These are phyloP conservation scores for Martes flavigula DNA, from an alignment of 2,797 vertebrate species.

Conservation along the genomic window DNA sequence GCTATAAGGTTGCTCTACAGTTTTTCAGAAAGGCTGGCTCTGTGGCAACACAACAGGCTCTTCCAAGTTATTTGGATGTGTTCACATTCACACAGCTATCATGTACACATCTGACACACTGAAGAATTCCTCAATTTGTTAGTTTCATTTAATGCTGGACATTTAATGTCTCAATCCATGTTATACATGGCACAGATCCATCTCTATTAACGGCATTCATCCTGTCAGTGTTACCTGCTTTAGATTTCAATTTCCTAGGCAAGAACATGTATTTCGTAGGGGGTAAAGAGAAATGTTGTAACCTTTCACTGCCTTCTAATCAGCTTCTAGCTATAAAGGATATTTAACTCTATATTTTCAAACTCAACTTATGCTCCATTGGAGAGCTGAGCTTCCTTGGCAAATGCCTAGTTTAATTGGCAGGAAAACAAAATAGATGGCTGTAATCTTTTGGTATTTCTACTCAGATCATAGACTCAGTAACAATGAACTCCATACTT, in stretches of 20 bases:
- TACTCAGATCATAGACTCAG: not conserved
- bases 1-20: not conserved
- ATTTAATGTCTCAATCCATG: not conserved
- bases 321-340: not conserved
- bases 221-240: constrained; percentile 27
- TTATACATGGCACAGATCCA: not conserved
- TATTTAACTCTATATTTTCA: constrained; percentile 40
- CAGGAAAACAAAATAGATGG: not conserved
- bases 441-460: not conserved
- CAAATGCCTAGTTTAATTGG: not conserved
- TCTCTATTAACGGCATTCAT: constrained; percentile 28
- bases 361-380: not conserved
- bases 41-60: not conserved
- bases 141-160: not conserved
- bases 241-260: constrained; percentile 55
- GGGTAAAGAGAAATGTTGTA: constrained; percentile 12
- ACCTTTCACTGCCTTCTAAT: not conserved
- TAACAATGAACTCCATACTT: not conserved
- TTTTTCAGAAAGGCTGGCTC: not conserved
- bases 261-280: constrained; percentile 23
- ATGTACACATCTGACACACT: not conserved
- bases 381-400: not conserved
- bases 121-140: not conserved
- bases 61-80: not conserved
- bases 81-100: not conserved